Percentiles rank a stretch among this genome's conserved stretches.
Evolutionary conservation across 2,888 invertebrate genomes (phyloP).

Genomic region (Machimus atricapillus): DNA sequence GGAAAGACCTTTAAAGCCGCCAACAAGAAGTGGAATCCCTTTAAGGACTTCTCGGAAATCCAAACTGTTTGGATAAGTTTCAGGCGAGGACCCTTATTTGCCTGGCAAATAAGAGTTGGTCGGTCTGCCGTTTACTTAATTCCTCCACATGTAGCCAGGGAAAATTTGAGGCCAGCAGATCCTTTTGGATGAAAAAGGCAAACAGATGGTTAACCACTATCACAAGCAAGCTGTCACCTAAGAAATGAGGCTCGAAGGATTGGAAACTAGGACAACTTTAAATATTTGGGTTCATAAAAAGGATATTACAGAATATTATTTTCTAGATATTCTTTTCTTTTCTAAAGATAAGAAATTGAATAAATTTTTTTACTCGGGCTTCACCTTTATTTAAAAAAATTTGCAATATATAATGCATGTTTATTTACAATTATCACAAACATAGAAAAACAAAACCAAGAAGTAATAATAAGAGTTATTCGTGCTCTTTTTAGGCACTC

Average conservation of each 20-base stretch:
- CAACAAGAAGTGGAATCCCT: neutral
- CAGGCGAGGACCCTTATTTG: neutral
- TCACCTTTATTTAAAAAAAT: too few species aligned
- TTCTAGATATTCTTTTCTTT: neutral
- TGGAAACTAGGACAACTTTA: neutral
- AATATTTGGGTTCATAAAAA: neutral
- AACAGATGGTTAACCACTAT: neutral
- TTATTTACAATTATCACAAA: too few species aligned
- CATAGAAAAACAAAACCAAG: too few species aligned
- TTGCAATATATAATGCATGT: too few species aligned
- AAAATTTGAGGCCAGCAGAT: neutral
- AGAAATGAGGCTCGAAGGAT: neutral
- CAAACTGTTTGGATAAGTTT: slow-evolving; percentile 26
- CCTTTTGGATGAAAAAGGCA: neutral
- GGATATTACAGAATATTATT: neutral
- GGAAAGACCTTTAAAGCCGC: neutral
- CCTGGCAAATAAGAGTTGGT: neutral
- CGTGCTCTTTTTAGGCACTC: too few species aligned
- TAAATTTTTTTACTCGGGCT: too few species aligned
- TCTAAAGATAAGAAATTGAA: neutral
- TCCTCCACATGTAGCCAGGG: neutral
- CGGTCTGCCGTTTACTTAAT: neutral
- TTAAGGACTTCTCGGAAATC: neutral
- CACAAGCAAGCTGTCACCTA: neutral
- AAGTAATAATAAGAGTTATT: too few species aligned